These are phyloP conservation scores for Tiaroga cobitis DNA, from an alignment of 2,797 vertebrate species.

Conservation along the genomic window DNA sequence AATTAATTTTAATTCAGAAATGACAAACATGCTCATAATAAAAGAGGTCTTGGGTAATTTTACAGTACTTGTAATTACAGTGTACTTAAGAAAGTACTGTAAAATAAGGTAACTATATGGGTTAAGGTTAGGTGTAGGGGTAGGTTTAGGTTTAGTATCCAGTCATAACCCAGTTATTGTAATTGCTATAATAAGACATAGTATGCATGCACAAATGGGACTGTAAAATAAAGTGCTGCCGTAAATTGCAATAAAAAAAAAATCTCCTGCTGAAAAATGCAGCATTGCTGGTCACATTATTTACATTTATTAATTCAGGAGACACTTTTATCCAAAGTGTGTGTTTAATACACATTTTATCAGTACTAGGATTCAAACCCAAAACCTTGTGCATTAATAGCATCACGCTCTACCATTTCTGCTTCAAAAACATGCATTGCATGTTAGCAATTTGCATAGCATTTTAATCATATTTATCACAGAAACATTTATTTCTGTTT, in stretches of 20 bases:
- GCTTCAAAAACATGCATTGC: neutral
- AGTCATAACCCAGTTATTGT: no score
- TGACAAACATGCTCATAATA: neutral
- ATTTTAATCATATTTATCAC: neutral
- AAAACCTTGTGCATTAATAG: neutral
- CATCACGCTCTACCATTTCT: neutral
- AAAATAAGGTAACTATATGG: no score
- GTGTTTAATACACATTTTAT: neutral
- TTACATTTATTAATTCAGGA: neutral
- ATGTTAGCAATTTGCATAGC: neutral
- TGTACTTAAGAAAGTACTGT: no score
- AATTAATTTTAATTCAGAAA: no score
- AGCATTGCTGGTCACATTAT: neutral
- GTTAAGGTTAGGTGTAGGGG: no score
- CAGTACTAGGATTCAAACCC: neutral
- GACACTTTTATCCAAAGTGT: neutral
- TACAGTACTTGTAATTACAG: no score
- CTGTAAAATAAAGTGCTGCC: no score
- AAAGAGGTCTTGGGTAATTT: neutral
- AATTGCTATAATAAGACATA: no score
- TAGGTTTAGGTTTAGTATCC: no score
- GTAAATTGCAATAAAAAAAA: neutral
- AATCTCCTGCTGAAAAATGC: neutral
- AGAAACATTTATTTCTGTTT: constrained; percentile 17
- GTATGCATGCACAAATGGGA: no score